Conservation (phyloP, 2,797 vertebrate species). For the Sternarchorhynchus goeldii region DNA sequence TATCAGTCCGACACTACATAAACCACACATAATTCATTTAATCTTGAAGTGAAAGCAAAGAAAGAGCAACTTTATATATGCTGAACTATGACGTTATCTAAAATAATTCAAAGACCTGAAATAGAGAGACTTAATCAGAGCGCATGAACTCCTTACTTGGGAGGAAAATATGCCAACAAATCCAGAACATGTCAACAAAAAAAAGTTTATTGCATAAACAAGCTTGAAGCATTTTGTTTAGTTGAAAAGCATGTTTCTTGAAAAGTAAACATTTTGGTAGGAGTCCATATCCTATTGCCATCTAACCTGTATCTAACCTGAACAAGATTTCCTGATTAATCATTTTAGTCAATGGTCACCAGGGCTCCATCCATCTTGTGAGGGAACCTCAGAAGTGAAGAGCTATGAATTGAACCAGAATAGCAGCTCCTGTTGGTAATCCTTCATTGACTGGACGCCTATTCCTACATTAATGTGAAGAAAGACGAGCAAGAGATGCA, state of each 20-base stretch:
- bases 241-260: not conserved
- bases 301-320: too few species aligned
- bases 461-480: slow-evolving; percentile 20
- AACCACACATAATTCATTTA: slow-evolving; percentile 51
- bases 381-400: not conserved
- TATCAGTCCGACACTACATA: slow-evolving; percentile 52
- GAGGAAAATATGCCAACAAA: slow-evolving; percentile 18
- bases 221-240: slow-evolving; percentile 8
- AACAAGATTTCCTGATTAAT: too few species aligned
- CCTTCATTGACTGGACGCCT: slow-evolving; percentile 24
- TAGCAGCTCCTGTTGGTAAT: slow-evolving; percentile 24
- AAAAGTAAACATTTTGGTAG: not conserved
- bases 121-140: not conserved
- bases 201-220: slow-evolving; percentile 35
- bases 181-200: not conserved
- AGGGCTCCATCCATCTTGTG: not conserved
- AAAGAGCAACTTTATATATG: slow-evolving; percentile 30
- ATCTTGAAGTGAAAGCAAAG: slow-evolving; percentile 35
- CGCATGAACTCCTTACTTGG: slow-evolving; percentile 17
- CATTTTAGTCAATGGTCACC: not conserved
- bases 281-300: too few species aligned
- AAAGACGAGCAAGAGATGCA: slow-evolving; percentile 35
- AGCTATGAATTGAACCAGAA: not conserved
- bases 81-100: slow-evolving; percentile 39
- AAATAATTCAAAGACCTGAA: slow-evolving; percentile 22